Base-by-base conservation (phyloP, 2,113 vertebrate genomes). In the Montifringilla adamsi region DNA sequence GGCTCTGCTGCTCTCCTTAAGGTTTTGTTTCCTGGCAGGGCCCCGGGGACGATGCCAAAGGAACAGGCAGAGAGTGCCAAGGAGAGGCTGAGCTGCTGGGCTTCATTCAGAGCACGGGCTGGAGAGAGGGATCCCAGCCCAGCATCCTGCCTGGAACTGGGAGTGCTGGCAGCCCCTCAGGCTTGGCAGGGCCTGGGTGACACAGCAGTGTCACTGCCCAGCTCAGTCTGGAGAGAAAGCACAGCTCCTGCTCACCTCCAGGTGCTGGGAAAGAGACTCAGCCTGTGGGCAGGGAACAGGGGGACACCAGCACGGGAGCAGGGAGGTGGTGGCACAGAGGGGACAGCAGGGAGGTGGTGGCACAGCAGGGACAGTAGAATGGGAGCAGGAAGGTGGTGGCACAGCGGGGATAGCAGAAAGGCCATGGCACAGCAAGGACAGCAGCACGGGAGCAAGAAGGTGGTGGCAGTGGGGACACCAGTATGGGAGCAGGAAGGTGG, bases 1-100 rank as follows among this genome's bases (percentile, higher is more conserved):
- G 75, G 63, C 79, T 92, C 63, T 80, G 81, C 92, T 89, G 87
- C 26, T 74, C 77, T 95, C 81, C 86, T 93, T 17, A 47, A 73
- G 73, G 49, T 49, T 78, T 47, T 79, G 81, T 80, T 72, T 92
- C 58, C 56, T 89, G 93, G 91, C 88, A 94, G 72, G 47, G 81
- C 58, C 22, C 33, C 6, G 30, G 69, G 41, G 47, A n/a, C 0
- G 2, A 10, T 92, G 95, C 94, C 96, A 95, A 72, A 95, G 90
- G 73, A 96, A 41, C 58, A 47, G 70, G 52, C 13, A 3, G 56
- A 5, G 33, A 73, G 49, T 94, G 93, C 93, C 85, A 70, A 58
- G 56, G 81, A 77, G 39, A 9, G 10, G 6, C 47, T 35, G 59
- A 69, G 46, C n/a, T 81, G 70, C 80, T 58, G 67, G 55, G 62